Evolutionary conservation across 2,113 vertebrate species (phyloP), one percentile per base, ranked within the genome.

Genomic region (Thryonomys swinderianus): DNA sequence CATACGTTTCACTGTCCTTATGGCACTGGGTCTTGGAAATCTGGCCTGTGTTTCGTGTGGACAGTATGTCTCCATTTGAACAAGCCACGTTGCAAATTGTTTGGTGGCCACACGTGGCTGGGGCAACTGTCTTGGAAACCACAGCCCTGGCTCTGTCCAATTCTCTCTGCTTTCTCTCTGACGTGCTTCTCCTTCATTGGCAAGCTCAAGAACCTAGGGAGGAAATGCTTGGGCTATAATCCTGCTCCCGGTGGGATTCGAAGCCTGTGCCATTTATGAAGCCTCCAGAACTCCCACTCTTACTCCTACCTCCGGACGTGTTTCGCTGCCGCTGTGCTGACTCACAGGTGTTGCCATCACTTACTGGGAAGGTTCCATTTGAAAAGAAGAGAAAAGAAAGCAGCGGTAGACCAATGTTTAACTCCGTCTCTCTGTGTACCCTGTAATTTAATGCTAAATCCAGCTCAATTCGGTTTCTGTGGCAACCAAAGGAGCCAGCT

Each of bases 371-470:
- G 71, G 55, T 90, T 90, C 74, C 4, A 13, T 51, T 53, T 79
- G 87, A 85, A 94, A 92, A 87, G 59, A 66, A 59, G 92, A 96
- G 73, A 25, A n/a, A 95, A 94, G 42, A 51, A 42, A 78, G 74
- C 90, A 40, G 37, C 14, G 42, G 71, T 55, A 88, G 95, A 87
- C 92, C 90, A 91, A 93, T 88, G 91, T 90, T 94, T 78, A 37
- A 69, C 84, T 94, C 76, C 11, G 27, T 86, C 95, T 80, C 83
- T 78, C 34, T 40, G 20, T 25, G 37, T 42, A 62, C 95, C 86
- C 96, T 93, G 76, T 88, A 90, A 96, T 97, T 96, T 81, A 67
- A 89, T 73, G 69, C 97, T 96, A 93, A 97, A 96, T 93, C 87
- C 92, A 90, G 87, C 69, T 89, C 80, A 0, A n/a, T 74, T 62